Evolutionary conservation across 2,113 vertebrate genomes (phyloP), one percentile per base, ranked within the genome.

Genomic region (Patagioenas fasciata): DNA sequence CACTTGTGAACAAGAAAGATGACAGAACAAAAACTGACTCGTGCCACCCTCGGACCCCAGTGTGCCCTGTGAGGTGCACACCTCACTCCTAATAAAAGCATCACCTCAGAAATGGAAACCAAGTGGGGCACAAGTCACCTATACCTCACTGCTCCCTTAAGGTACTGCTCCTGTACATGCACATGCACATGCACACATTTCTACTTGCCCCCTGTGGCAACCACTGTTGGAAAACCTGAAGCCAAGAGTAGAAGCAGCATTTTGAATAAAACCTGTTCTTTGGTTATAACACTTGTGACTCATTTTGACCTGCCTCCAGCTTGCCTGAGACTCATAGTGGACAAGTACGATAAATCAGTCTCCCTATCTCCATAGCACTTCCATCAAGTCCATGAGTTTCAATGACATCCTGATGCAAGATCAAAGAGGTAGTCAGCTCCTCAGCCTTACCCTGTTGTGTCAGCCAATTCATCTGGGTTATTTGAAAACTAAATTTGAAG

Each of bases 181-280:
- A 28, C n/a, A 1, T 13, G 29, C 14, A 28, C 25, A 23, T 0
- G 3, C n/a, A 36, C 13, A 36, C 2, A 2, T 4, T 51, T 14
- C 69, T 28, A 9, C 26, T 56, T 71, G 60, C 28, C 69, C 54
- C n/a, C n/a, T 75, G 21, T 36, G n/a, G 53, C 32, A 92, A 28
- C 16, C 34, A 13, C 65, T 81, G 32, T 44, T 65, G 34, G 69
- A 83, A 94, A 57, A 79, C 57, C 48, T 44, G 65, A 71, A 75
- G 31, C 44, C 61, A 69, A 79, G 15, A 40, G 23, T 5, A 74
- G 19, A 62, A 88, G 11, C 9, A 50, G 42, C 6, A 31, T 11
- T 91, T 83, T 40, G 14, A 88, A 51, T 53, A 29, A 53, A 91
- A 31, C 8, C 44, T 0, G 0, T 64, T 71, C 14, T 74, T 80